Evolutionary conservation across 1,140 invertebrate genomes (phyloP).

Genomic region (Drosophila kepulauana): DNA sequence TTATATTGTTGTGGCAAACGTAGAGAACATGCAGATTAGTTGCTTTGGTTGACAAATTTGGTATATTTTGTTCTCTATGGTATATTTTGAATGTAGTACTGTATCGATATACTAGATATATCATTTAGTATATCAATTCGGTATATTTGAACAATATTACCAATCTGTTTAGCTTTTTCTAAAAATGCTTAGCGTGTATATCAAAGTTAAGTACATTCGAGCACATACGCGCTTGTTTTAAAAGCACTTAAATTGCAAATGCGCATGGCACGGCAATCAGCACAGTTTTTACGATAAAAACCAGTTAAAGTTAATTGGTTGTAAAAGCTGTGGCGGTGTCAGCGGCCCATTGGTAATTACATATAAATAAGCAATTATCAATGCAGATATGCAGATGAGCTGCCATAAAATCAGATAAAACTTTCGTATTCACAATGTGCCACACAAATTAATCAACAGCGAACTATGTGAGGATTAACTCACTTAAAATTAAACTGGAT

Average conservation of each 20-base stretch:
- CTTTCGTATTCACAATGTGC: conserved; percentile 17
- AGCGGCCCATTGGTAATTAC: conserved; percentile 37
- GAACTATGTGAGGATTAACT: conserved; percentile 3
- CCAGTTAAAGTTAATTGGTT: conserved; percentile 60
- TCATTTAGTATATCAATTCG: too few relatives aligned
- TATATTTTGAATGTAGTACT: too few relatives aligned
- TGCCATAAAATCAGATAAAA: conserved; percentile 19
- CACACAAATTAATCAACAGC: conserved; percentile 15
- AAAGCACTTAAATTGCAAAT: conserved; percentile 40
- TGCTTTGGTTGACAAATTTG: too few relatives aligned
- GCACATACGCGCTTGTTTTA: background rate
- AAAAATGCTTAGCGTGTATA: too few relatives aligned
- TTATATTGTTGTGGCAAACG: too few relatives aligned
- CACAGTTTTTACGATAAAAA: conserved; percentile 55
- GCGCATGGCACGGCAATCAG: conserved; percentile 48
- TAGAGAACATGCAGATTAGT: too few relatives aligned
- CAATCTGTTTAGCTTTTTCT: too few relatives aligned
- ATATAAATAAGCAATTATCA: conserved; percentile 9
- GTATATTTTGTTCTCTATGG: too few relatives aligned
- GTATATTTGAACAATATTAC: too few relatives aligned
- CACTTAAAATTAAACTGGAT: conserved; percentile 4
- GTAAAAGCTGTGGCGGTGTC: conserved; percentile 26
- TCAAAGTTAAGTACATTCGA: too few relatives aligned
- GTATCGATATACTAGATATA: too few relatives aligned
- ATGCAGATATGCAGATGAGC: conserved; percentile 5